Base-by-base conservation (phyloP, 2,797 vertebrate species). In the Sebastes aleutianus region DNA sequence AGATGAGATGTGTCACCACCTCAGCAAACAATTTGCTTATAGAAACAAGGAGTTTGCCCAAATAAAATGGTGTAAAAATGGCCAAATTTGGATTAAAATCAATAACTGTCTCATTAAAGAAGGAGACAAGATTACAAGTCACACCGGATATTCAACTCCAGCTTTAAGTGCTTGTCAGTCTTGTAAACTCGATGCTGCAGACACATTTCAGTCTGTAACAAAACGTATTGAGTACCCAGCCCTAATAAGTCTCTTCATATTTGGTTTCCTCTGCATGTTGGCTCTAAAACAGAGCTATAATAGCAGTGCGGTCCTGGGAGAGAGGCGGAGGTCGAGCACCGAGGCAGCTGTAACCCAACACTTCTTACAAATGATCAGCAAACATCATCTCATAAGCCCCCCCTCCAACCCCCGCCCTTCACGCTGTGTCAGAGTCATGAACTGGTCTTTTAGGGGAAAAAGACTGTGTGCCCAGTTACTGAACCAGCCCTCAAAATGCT, bases 401-500 rank as follows among this genome's bases (percentile, higher is more conserved):
- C 57, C 16, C 53, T 2, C 11, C 34, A 31, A 31, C 9, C 22
- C 27, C 32, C 6, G 2, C 53, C 68, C 79, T 57, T 31, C 66
- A 29, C 12, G 1, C 80, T 59, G 39, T 9, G 13, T 65, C 24
- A 14, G 16, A 56, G 53, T 12, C 34, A 12, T 39, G 16, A 67
- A 24, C 34, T 31, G 36, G 20, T 78, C 58, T 63, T 62, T 64
- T 2, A 26, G 16, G 66, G 73, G 47, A 57, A 73, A n/a, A n/a
- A n/a, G n/a, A n/a, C n/a, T 20, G 24, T 3, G 39, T 34, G 72
- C 34, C 86, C 78, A 70, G 66, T 63, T 68, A 64, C 66, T 85
- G 80, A 85, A 82, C 53, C 32, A 26, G 4, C 70, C 83, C 72
- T 88, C 82, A 29, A 82, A 84, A 71, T 26, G 31, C 68, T 84